Evolutionary conservation across 2,113 vertebrate species (phyloP).

Genomic region (Mystacornis crossleyi): DNA sequence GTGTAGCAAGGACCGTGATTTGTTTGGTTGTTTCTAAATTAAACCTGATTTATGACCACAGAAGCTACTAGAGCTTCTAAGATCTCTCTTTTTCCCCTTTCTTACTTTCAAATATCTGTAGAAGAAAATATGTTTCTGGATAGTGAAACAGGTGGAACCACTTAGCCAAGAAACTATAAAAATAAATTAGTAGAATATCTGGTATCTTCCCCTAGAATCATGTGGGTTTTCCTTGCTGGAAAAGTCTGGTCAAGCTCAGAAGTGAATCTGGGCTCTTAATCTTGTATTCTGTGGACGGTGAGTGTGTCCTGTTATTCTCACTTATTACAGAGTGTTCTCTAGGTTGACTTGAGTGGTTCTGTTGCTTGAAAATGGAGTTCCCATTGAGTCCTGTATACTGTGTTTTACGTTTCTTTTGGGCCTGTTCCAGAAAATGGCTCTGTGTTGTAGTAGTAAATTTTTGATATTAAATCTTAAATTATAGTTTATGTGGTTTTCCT

Average conservation of each 20-base stretch:
- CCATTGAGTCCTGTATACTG: neutral
- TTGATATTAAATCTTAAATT: neutral
- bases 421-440: neutral
- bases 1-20: neutral
- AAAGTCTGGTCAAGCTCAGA: neutral
- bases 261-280: neutral
- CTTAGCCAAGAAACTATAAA: neutral
- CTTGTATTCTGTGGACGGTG: neutral
- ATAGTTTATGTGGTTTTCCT: neutral
- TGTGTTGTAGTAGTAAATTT: neutral
- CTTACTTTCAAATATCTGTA: neutral
- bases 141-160: neutral
- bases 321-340: neutral
- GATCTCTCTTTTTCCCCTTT: accelerated
- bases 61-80: neutral
- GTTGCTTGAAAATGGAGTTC: neutral
- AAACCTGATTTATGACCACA: neutral
- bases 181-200: neutral
- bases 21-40: neutral
- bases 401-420: neutral
- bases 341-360: neutral
- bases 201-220: neutral
- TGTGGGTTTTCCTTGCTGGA: neutral
- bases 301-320: neutral
- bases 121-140: neutral